A percentile compares a stretch with the other conserved stretches of the same genome.
These are phyloP conservation scores for Holothuria glaberrima DNA, from an alignment of 35 echinoderm and acorn worm species.

Conservation along the genomic window DNA sequence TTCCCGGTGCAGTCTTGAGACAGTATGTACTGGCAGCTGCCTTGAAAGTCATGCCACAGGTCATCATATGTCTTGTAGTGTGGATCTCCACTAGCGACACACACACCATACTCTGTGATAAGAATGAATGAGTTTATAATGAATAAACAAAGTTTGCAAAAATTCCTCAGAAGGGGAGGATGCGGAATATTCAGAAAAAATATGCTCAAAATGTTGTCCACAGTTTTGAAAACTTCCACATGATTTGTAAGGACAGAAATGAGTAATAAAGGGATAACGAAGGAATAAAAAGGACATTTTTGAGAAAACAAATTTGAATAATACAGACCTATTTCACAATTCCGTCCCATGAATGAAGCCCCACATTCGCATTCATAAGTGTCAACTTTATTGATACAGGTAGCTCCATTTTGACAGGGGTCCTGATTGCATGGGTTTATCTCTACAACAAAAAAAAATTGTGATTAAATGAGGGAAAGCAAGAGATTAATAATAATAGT, in stretches of 20 bases:
- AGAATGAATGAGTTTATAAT: background rate
- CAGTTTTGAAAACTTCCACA: too few species aligned
- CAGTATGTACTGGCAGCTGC: conserved; percentile 77
- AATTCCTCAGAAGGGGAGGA: background rate
- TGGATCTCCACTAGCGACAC: conserved; percentile 84
- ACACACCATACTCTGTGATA: conserved; percentile 80
- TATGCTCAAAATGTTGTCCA: too few species aligned
- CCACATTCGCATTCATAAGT: conserved; percentile 83
- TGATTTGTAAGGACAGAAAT: too few species aligned
- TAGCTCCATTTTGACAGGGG: conserved; percentile 86
- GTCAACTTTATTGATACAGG: conserved; percentile 78
- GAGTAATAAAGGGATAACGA: background rate
- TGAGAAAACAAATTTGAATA: background rate
- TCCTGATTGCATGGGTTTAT: conserved; percentile 77
- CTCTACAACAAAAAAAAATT: conserved; percentile 48
- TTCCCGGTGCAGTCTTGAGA: conserved; percentile 56
- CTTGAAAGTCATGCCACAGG: conserved; percentile 89
- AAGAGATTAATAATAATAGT: too few species aligned
- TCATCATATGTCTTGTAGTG: conserved; percentile 97
- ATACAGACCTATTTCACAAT: conserved; percentile 90
- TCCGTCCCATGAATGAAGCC: conserved; percentile 82
- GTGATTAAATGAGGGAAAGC: too few species aligned
- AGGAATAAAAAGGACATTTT: too few species aligned
- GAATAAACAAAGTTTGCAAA: background rate
- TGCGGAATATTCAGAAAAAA: too few species aligned